Conservation (phyloP, 1,140 invertebrate species). For the Drosophila rufa region DNA sequence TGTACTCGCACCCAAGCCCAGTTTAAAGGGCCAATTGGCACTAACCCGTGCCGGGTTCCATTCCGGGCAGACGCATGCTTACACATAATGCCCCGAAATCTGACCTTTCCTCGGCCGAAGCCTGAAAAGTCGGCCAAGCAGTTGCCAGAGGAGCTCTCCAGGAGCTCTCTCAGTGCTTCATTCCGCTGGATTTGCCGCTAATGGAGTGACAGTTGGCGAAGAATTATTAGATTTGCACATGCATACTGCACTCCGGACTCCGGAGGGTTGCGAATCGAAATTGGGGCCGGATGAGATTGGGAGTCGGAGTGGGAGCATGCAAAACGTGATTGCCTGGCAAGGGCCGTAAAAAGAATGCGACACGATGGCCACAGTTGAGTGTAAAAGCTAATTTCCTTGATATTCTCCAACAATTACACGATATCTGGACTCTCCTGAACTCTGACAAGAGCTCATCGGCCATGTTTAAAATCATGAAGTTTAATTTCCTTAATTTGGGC, state of each 20-base stretch:
- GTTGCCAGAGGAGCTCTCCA: not conserved
- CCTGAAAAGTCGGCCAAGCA: slow-evolving; percentile 5
- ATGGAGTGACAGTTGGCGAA: slow-evolving; percentile 79
- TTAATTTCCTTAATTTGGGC: slow-evolving; percentile 60
- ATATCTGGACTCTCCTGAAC: not conserved
- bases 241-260: slow-evolving; percentile 49
- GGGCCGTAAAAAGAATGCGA: slow-evolving; percentile 2
- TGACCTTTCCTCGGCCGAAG: slow-evolving; percentile 4
- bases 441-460: not conserved
- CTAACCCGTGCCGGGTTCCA: not conserved
- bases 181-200: slow-evolving; percentile 54
- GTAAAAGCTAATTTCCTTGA: slow-evolving; percentile 65
- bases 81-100: slow-evolving; percentile 20
- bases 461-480: slow-evolving; percentile 61
- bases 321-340: slow-evolving; percentile 34
- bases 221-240: slow-evolving; percentile 84
- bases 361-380: not conserved
- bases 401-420: slow-evolving; percentile 63
- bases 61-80: slow-evolving; percentile 28
- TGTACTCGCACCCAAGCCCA: slow-evolving; percentile 23
- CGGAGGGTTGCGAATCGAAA: not conserved
- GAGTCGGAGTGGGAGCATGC: slow-evolving; percentile 2
- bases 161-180: slow-evolving; percentile 11
- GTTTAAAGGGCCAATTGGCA: slow-evolving; percentile 18
- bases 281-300: not conserved